Evolutionary conservation across 1,140 invertebrate genomes (phyloP).

Genomic region (Apis florea): DNA sequence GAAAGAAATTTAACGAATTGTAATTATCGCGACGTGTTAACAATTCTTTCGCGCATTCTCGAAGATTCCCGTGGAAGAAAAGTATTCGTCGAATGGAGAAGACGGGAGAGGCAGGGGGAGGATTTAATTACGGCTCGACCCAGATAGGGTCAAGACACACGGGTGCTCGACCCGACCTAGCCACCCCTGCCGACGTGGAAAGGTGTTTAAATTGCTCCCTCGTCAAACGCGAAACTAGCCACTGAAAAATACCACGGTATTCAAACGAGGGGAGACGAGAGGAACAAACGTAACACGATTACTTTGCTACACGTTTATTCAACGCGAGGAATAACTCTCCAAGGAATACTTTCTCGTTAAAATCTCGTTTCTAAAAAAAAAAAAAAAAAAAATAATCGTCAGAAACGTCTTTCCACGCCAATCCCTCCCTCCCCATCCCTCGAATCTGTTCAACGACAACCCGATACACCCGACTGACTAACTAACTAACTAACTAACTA

Average conservation of each 20-base stretch:
- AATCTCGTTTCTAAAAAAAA: too few species aligned
- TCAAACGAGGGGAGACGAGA: not conserved
- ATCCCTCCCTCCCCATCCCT: too few species aligned
- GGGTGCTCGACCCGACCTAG: slow-evolving; percentile 57
- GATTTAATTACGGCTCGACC: slow-evolving; percentile 67
- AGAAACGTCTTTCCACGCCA: too few species aligned
- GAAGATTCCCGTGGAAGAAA: not conserved
- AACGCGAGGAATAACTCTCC: too few species aligned
- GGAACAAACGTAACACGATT: not conserved
- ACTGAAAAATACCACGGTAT: not conserved
- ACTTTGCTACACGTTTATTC: too few species aligned
- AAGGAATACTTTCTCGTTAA: too few species aligned
- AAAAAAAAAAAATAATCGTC: too few species aligned
- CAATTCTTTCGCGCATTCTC: not conserved
- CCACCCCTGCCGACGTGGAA: slow-evolving; percentile 37
- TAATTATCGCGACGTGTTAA: not conserved
- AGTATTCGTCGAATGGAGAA: slow-evolving; percentile 18
- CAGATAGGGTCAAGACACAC: slow-evolving; percentile 71
- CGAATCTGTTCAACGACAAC: too few species aligned
- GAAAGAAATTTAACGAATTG: not conserved
- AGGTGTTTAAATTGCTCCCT: slow-evolving; percentile 34
- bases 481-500: too few species aligned
- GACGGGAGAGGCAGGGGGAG: slow-evolving; percentile 33
- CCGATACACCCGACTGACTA: too few species aligned
- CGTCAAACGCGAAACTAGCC: slow-evolving; percentile 11